Evolutionary conservation across 2,797 vertebrate genomes (phyloP).

Genomic region (Macropus fuliginosus): DNA sequence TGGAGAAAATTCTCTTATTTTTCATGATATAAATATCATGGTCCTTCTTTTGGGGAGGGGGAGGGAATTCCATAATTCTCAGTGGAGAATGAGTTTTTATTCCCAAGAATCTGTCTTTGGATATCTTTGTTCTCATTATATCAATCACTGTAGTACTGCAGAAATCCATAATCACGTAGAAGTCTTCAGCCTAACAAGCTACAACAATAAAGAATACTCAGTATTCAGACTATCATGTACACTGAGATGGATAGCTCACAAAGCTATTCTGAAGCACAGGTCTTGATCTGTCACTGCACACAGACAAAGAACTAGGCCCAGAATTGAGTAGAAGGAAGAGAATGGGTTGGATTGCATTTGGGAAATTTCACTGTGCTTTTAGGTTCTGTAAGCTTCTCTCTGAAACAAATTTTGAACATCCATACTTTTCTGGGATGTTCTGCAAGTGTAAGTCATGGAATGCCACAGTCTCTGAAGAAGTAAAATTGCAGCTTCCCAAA

Average conservation of each 20-base stretch:
- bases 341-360: not conserved
- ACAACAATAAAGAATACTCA: not conserved
- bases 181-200: not conserved
- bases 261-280: not conserved
- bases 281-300: not conserved
- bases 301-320: not conserved
- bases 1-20: not conserved
- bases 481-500: not conserved
- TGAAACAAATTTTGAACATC: not conserved
- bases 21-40: not conserved
- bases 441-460: not conserved
- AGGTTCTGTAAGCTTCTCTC: not conserved
- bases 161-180: not conserved
- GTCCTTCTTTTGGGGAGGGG: not conserved
- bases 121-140: not conserved
- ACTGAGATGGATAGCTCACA: not conserved
- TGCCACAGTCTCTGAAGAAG: not conserved
- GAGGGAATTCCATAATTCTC: not conserved
- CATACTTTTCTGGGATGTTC: not conserved
- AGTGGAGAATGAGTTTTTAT: not conserved
- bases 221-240: not conserved
- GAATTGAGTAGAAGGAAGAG: not conserved
- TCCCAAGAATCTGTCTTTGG: not conserved
- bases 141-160: not conserved
- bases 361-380: not conserved